Base-by-base conservation (phyloP, 2,797 vertebrate species). In the Valencia hispanica region DNA sequence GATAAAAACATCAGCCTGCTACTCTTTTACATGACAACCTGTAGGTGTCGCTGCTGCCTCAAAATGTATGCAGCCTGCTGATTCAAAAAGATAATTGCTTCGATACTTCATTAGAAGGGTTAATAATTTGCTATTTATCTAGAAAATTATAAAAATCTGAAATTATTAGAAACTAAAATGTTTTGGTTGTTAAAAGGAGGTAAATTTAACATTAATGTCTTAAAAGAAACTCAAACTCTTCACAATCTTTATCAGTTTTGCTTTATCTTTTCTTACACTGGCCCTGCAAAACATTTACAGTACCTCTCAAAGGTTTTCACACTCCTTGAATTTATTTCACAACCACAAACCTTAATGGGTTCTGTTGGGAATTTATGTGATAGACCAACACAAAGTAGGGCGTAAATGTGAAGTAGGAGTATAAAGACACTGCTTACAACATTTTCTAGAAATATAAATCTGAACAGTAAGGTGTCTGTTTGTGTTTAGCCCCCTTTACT, bases 11-110 rank as follows among this genome's bases (percentile, higher is more conserved):
- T 30, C 34, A 43, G 5, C 9, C 39, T 68, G 9, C n/a, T 87
- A 88, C 70, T 81, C 5, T 88, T 87, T 73, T 34, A 75, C n/a
- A 20, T 27, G 34, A 69, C 1, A 47, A 59, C 80, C 92, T 80
- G 79, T 61, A 89, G 93, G 83, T 79, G 93, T 84, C 91, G 76
- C 89, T 77, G 50, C 32, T 84, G 86, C 63, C 69, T 88, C 73
- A 86, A 39, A 15, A 39, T 77, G 50, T 20, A 70, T 20, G 68
- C 0, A 5, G 12, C 30, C 17, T 39, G 14, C 18, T 43, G 48
- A 48, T 41, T 78, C 45, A 65, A 9, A 6, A 9, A 59, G 11
- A 36, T 51, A 17, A 68, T 34, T 43, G 17, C 50, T 78, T 53
- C 0, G 74, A 61, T 34, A 70, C 47, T 75, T 71, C 7, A 68